A percentile compares a stretch with the other conserved stretches of the same genome.
Evolutionary conservation across 2,797 vertebrate species (phyloP).

Genomic region (Tamandua tetradactyla): DNA sequence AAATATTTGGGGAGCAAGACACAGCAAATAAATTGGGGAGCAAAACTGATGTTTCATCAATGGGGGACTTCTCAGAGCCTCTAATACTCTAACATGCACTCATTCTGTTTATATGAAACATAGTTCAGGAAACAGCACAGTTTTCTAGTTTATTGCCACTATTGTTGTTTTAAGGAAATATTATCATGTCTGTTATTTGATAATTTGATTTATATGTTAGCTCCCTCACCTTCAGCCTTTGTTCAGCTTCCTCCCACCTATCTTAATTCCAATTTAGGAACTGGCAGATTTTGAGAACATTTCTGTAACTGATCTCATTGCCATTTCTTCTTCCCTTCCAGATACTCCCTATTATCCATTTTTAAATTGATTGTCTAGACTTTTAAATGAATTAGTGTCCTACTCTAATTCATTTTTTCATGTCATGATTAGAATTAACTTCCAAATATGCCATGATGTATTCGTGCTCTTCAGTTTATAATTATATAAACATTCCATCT

Average conservation of each 20-base stretch:
- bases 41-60: neutral
- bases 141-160: neutral
- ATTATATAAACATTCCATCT: neutral
- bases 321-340: neutral
- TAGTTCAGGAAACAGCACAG: neutral
- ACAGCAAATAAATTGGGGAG: neutral
- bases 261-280: neutral
- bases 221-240: neutral
- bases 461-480: neutral
- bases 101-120: neutral
- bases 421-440: conserved; percentile 15
- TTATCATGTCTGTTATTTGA: neutral
- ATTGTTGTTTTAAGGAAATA: neutral
- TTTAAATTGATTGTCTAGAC: neutral
- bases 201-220: neutral
- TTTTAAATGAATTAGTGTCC: too few species aligned
- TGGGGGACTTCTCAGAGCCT: neutral
- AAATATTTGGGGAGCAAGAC: too few species aligned
- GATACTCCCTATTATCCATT: neutral
- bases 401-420: neutral
- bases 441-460: neutral
- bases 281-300: neutral
- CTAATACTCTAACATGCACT: neutral
- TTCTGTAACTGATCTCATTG: neutral
- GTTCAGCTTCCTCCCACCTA: neutral